These are phyloP conservation scores for Tricholauxania praeusta DNA, from an alignment of 2,888 invertebrate genomes.

Conservation along the genomic window DNA sequence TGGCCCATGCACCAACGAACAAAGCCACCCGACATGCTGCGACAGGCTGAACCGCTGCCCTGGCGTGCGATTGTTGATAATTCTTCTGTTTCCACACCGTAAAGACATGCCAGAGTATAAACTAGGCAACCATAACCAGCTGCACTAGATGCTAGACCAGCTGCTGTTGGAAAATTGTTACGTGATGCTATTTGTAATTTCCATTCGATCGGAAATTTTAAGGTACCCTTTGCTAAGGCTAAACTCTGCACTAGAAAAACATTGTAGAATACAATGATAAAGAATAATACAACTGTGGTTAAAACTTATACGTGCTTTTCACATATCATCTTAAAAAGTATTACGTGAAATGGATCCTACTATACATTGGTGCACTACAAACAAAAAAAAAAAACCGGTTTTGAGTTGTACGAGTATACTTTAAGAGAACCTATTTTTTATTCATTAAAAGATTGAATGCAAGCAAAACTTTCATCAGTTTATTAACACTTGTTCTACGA, in stretches of 20 bases:
- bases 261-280: not conserved
- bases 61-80: constrained; percentile 83
- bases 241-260: constrained; percentile 56
- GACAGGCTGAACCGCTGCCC: constrained; percentile 96
- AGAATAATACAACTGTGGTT: too few relatives aligned
- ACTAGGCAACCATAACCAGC: constrained; percentile 97
- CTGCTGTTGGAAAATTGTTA: constrained; percentile 99
- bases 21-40: constrained; percentile 95
- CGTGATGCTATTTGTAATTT: constrained; percentile 86
- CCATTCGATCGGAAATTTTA: constrained; percentile 71
- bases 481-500: too few relatives aligned
- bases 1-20: constrained; percentile 90
- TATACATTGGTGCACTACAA: too few relatives aligned
- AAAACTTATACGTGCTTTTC: not conserved
- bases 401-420: too few relatives aligned
- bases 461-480: too few relatives aligned
- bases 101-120: constrained; percentile 81
- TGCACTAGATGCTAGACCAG: constrained; percentile 97
- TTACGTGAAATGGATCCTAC: not conserved
- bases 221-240: constrained; percentile 52
- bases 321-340: not conserved
- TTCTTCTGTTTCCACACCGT: constrained; percentile 80
- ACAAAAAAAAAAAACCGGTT: too few relatives aligned
- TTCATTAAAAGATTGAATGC: too few relatives aligned
- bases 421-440: too few relatives aligned